A percentile compares a stretch with the other conserved stretches of the same genome.
Conservation (phyloP, 2,888 invertebrate genomes). For the Cheilosia scutellata region DNA sequence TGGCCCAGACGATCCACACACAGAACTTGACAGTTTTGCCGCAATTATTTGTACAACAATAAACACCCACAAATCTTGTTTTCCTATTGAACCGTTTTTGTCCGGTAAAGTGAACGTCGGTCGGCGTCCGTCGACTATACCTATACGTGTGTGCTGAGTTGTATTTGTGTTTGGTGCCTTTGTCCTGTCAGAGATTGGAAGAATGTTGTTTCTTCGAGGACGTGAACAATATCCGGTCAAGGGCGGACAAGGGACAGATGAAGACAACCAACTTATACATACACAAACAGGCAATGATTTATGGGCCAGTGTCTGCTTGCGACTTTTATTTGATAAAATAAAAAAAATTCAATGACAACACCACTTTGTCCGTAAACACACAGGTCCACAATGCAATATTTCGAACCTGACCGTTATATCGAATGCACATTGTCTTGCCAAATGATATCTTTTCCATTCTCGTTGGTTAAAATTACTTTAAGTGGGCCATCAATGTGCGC, state of each 20-base stretch:
- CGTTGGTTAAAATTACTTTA: too few species aligned
- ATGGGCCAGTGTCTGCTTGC: constrained; percentile 62
- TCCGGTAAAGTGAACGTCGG: neutral
- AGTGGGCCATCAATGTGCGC: too few species aligned
- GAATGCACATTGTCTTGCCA: too few species aligned
- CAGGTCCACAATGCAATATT: neutral
- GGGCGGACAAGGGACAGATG: constrained; percentile 11
- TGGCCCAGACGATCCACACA: constrained; percentile 17
- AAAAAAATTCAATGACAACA: constrained; percentile 45
- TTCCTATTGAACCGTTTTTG: constrained; percentile 42
- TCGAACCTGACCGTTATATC: too few species aligned
- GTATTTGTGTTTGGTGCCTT: constrained; percentile 18
- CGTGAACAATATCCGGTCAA: constrained; percentile 63
- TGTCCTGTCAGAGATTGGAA: constrained; percentile 40
- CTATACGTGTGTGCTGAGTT: neutral
- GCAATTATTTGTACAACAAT: constrained; percentile 75
- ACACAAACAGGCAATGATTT: constrained; percentile 63
- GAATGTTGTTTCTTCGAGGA: constrained; percentile 56
- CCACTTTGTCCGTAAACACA: neutral
- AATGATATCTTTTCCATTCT: too few species aligned
- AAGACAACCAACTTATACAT: constrained; percentile 44
- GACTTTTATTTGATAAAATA: constrained; percentile 71
- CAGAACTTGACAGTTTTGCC: constrained; percentile 69
- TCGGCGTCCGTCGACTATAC: neutral
- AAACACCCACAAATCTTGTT: constrained; percentile 72